Evolutionary conservation across 2,888 invertebrate genomes (phyloP).

Genomic region (Nephrotoma appendiculata): DNA sequence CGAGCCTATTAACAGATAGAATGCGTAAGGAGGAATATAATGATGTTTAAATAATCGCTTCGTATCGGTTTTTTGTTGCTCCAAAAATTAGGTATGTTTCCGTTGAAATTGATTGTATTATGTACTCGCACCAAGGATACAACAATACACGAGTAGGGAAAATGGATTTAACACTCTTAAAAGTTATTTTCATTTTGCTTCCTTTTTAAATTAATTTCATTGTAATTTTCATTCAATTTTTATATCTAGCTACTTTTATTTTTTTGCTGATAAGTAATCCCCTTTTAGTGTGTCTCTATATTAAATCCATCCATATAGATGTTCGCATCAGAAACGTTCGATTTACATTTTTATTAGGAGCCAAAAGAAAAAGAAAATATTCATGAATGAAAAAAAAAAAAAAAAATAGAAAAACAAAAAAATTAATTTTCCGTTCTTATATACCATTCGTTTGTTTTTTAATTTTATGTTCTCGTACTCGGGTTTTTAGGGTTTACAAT

Average conservation of each 20-base stretch:
- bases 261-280: background rate
- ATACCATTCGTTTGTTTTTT: background rate
- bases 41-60: background rate
- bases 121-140: background rate
- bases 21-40: background rate
- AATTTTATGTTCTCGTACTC: background rate
- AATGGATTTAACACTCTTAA: background rate
- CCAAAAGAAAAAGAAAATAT: background rate
- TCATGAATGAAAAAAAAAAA: background rate
- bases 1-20: background rate
- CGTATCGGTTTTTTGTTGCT: background rate
- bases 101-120: background rate
- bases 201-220: background rate
- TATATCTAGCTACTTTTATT: background rate
- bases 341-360: background rate
- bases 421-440: background rate
- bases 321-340: background rate
- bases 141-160: background rate
- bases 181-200: background rate
- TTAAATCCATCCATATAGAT: background rate
- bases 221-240: background rate
- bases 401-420: background rate
- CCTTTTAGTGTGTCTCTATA: background rate
- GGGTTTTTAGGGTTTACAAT: background rate
- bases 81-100: background rate